Evolutionary conservation across 1,140 invertebrate species (phyloP).

Genomic region (Pachypeltis micranthus): DNA sequence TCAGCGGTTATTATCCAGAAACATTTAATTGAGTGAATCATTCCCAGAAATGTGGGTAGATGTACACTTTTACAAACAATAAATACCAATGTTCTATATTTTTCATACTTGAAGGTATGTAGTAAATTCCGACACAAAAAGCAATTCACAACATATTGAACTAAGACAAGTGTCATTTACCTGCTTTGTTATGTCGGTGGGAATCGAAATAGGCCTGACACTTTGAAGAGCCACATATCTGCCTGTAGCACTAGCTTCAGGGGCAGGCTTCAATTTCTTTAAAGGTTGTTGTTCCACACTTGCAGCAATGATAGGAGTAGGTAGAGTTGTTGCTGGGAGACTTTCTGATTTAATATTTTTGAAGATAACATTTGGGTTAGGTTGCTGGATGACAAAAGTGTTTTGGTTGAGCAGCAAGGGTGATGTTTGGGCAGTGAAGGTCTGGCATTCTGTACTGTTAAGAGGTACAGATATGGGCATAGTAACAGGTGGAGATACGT

Average conservation of each 20-base stretch:
- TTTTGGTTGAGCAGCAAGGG: conserved; percentile 15
- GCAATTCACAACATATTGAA: background rate
- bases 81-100: background rate
- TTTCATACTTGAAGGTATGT: too few relatives aligned
- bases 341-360: conserved; percentile 14
- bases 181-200: conserved; percentile 27
- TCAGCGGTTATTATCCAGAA: background rate
- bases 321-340: background rate
- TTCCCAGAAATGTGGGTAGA: background rate
- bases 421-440: background rate
- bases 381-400: conserved; percentile 15
- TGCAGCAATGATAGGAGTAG: background rate
- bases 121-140: too few relatives aligned
- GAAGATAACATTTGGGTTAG: conserved; percentile 17
- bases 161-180: conserved; percentile 15
- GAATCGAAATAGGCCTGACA: conserved; percentile 24
- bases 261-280: conserved; percentile 12
- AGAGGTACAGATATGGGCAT: background rate
- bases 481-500: background rate
- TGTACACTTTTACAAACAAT: background rate
- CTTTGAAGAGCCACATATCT: conserved; percentile 24
- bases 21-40: background rate
- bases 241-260: conserved; percentile 7
- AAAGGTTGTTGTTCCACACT: background rate
- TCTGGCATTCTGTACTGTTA: background rate